Evolutionary conservation across 1,140 invertebrate species (phyloP), one percentile per base, ranked within the genome.

Genomic region (Trissolcus basalis): DNA sequence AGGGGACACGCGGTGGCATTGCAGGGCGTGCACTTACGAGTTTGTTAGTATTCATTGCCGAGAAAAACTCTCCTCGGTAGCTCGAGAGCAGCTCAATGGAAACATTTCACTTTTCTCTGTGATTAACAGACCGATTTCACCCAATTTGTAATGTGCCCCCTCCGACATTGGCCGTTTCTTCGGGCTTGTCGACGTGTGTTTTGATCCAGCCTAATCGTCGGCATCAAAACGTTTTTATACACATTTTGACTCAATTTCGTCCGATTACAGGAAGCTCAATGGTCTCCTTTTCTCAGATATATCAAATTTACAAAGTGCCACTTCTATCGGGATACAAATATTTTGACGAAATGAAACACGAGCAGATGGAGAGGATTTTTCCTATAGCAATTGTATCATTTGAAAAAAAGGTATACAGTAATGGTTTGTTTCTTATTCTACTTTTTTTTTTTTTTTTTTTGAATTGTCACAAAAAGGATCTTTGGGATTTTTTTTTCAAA

Each of bases 21-120:
- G 59, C 70, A 75, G 19, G 80, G 81, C 81, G 70, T 82, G 81
- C 74, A 77, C 72, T 84, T 82, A 81, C 81, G 65, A 82, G 67
- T 74, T 67, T 71, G 67, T 71, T 70, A 51, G 55, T 14, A 69
- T 78, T 73, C 60, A 60, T 61, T 39, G 49, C 11, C 32, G 45
- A 55, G 59, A 50, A 69, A 68, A 70, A 63, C 19, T 27, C 19
- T 1, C 2, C 50, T 73, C 44, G 44, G 58, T 45, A 60, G 36
- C 15, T 9, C 16, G 33, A 4, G 11, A 12, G 11, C 44, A 51
- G 45, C 32, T 65, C 44, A 65, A 78, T 68, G 47, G 53, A 58
- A 13, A 13, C 43, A 13, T 27, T 43, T 36, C 44, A 49, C 12
- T 61, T 69, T 69, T 60, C 55, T 47, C 32, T 39, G 16, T 63